Base-by-base conservation (phyloP, 64 coral and sea anemone species). In the Actinia tenebrosa region DNA sequence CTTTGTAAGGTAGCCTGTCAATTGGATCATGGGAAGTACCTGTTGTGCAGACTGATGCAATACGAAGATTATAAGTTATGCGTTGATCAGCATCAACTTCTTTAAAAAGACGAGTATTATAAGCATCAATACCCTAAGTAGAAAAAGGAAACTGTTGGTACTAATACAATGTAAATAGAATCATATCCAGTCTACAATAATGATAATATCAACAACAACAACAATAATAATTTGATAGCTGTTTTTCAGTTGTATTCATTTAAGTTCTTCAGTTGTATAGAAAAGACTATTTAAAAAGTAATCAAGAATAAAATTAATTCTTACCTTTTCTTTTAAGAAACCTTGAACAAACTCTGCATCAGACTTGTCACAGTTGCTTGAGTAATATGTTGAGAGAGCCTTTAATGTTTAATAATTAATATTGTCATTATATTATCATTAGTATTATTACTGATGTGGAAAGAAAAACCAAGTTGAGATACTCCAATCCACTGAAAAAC, bases 261-360 rank as follows among this genome's bases (percentile, higher is more conserved):
- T 37, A 37, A 37, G 30, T 37, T 1, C 0, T 37, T 37, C 30
- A 37, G 0, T 37, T 0, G 30, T 37, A 37, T 37, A 37, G 30
- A 1, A 37, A 37, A 37, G 30, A 37, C 30, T 37, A 37, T 37
- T 37, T 37, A 37, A 37, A 37, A 37, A 37, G 47, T 50, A 50
- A n/a, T n/a, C 20, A 66, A 66, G 19, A 23, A 66, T 30, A 75
- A 30, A 75, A 43, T 30, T 6, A 58, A 14, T 58, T 11, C 11
- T 17, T 78, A 99, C 97, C 97, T 99, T 95, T 87, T 95, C 93
- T 91, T 99, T 99, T 86, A 99, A 83, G 44, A 99, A 99, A 23
- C 87, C 93, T 86, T 99, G 93, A 79, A 92, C 89, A 88, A 99
- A 89, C 88, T 92, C 91, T 9, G 91, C 93, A 93, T 99, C 97